These are phyloP conservation scores for Galaxias olidus DNA, from an alignment of 2,797 vertebrate species.

Conservation along the genomic window DNA sequence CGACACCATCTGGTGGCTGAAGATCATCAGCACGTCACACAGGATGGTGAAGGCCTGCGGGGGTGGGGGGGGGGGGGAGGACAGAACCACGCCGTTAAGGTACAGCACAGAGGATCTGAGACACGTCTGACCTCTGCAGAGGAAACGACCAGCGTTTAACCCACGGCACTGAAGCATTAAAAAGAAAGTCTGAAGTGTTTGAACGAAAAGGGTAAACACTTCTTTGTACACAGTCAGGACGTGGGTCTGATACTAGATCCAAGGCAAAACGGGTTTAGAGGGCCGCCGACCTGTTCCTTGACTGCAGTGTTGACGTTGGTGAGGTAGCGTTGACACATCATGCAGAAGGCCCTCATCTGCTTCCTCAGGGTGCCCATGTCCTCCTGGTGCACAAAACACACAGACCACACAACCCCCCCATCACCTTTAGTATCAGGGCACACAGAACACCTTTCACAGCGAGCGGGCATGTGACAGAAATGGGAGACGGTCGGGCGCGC, in stretches of 20 bases:
- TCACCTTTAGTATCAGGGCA: neutral
- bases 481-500: too few relatives aligned
- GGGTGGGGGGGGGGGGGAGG: slow-evolving; percentile 16
- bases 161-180: too few relatives aligned
- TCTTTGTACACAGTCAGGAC: slow-evolving; percentile 10
- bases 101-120: too few relatives aligned
- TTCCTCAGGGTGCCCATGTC: slow-evolving; percentile 93
- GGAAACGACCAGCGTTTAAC: too few relatives aligned
- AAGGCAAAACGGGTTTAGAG: neutral
- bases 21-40: slow-evolving; percentile 98
- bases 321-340: slow-evolving; percentile 99
- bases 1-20: slow-evolving; percentile 98
- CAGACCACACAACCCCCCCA: neutral
- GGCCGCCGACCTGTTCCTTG: slow-evolving; percentile 91
- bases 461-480: neutral
- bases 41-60: slow-evolving; percentile 96
- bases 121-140: too few relatives aligned
- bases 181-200: too few relatives aligned
- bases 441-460: neutral
- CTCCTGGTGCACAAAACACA: slow-evolving; percentile 75
- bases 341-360: slow-evolving; percentile 98
- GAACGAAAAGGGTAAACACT: neutral
- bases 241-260: neutral
- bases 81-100: neutral
- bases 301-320: slow-evolving; percentile 98